Evolutionary conservation across 2,113 vertebrate species (phyloP).

Genomic region (Sterna hirundo): DNA sequence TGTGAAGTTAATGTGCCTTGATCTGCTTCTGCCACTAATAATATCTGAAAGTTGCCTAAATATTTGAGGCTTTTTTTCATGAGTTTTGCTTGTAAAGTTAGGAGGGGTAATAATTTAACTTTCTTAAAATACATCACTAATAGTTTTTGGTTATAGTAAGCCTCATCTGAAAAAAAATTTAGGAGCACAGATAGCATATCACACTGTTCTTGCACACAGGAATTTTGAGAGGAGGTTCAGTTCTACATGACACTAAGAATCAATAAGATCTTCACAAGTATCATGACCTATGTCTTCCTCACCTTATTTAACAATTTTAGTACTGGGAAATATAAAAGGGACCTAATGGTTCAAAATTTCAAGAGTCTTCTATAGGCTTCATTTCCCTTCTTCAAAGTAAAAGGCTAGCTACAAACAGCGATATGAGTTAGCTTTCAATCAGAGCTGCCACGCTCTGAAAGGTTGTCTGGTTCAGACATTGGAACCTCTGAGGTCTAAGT

Average conservation of each 20-base stretch:
- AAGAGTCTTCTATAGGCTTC: background rate
- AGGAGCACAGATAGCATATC: background rate
- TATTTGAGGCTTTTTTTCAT: background rate
- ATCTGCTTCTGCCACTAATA: background rate
- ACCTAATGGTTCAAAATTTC: background rate
- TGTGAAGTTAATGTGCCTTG: background rate
- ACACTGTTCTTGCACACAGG: background rate
- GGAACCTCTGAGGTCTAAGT: background rate
- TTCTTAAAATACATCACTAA: background rate
- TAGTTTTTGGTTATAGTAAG: background rate
- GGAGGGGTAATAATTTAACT: background rate
- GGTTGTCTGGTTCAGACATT: background rate
- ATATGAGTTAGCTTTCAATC: background rate
- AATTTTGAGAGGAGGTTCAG: background rate
- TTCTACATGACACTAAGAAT: background rate
- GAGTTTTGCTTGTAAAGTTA: background rate
- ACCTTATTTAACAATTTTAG: background rate
- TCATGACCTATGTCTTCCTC: background rate
- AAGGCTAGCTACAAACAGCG: background rate
- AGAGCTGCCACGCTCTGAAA: background rate
- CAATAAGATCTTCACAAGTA: background rate
- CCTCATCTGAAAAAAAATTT: background rate
- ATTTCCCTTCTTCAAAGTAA: background rate
- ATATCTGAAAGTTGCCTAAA: background rate
- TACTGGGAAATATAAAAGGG: background rate